Percentiles rank a stretch among this genome's conserved stretches.
Evolutionary conservation across 2,888 invertebrate species (phyloP).

Genomic region (Ypsolopha scabrella): DNA sequence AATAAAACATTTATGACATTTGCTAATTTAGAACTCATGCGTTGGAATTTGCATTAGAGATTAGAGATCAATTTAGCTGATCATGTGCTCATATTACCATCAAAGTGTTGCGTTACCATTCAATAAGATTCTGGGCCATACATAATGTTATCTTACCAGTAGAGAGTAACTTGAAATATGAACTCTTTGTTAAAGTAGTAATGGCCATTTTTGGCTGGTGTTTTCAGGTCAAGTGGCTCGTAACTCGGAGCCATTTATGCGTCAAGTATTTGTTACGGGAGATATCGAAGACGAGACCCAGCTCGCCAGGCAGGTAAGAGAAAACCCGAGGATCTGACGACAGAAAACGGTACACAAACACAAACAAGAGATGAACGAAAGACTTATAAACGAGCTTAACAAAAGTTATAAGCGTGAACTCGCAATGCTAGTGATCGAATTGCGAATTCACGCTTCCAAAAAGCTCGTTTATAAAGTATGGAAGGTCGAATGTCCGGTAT

Average conservation of each 20-base stretch:
- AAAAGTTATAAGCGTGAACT: slow-evolving; percentile 27
- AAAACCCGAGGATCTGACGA: slow-evolving; percentile 6
- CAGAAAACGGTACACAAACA: background rate
- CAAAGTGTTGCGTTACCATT: background rate
- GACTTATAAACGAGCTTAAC: slow-evolving; percentile 5
- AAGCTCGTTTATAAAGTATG: slow-evolving; percentile 3
- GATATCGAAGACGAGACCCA: slow-evolving; percentile 70
- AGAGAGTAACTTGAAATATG: background rate
- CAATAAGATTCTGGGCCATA: background rate
- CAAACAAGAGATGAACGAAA: background rate
- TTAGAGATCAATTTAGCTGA: too few species aligned
- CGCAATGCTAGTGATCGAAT: slow-evolving; percentile 24
- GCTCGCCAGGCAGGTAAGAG: slow-evolving; percentile 76
- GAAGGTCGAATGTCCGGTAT: background rate
- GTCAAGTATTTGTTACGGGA: slow-evolving; percentile 91
- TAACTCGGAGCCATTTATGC: slow-evolving; percentile 95
- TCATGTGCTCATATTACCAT: background rate
- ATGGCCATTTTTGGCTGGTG: slow-evolving; percentile 42
- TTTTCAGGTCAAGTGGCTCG: slow-evolving; percentile 85
- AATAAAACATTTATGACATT: slow-evolving; percentile 3
- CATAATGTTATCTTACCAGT: background rate
- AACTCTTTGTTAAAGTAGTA: background rate
- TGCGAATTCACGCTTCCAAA: slow-evolving; percentile 40
- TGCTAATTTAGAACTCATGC: background rate
- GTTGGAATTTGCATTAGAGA: too few species aligned